A percentile compares a stretch with the other conserved stretches of the same genome.
These are phyloP conservation scores for Brevimyrus niger DNA, from an alignment of 2,113 vertebrate species.

Conservation along the genomic window DNA sequence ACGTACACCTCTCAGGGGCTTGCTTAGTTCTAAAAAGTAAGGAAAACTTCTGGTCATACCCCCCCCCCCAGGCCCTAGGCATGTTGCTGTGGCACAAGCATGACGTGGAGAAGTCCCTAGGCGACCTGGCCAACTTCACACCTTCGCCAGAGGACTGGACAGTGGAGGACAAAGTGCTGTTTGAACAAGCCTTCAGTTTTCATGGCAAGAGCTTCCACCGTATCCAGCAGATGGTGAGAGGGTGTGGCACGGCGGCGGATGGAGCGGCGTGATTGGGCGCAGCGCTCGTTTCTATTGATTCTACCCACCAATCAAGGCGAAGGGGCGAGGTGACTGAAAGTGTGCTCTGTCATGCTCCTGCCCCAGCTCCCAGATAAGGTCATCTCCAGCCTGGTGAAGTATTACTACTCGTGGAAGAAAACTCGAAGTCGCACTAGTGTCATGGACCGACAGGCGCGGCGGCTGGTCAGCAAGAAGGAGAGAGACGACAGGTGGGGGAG, in stretches of 20 bases:
- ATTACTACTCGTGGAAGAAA: conserved; percentile 92
- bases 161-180: conserved; percentile 69
- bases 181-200: conserved; percentile 72
- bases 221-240: conserved; percentile 71
- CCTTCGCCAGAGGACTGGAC: conserved; percentile 72
- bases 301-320: background rate
- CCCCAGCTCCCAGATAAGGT: conserved; percentile 78
- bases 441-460: conserved; percentile 83
- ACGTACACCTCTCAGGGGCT: too few species aligned
- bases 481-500: conserved; percentile 71
- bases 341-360: background rate
- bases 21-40: background rate
- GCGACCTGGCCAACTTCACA: conserved; percentile 70
- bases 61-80: conserved; percentile 54
- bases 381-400: conserved; percentile 83
- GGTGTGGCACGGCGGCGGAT: background rate
- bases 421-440: conserved; percentile 80
- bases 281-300: background rate
- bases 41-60: background rate
- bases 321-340: background rate
- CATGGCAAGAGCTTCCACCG: conserved; percentile 71
- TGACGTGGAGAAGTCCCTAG: conserved; percentile 66
- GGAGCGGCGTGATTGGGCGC: background rate
- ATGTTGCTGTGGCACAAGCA: conserved; percentile 75
- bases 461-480: conserved; percentile 74